Percentiles rank a stretch among this genome's conserved stretches.
Evolutionary conservation across 92 coral and sea anemone species (phyloP).

Genomic region (Porites lobata): DNA sequence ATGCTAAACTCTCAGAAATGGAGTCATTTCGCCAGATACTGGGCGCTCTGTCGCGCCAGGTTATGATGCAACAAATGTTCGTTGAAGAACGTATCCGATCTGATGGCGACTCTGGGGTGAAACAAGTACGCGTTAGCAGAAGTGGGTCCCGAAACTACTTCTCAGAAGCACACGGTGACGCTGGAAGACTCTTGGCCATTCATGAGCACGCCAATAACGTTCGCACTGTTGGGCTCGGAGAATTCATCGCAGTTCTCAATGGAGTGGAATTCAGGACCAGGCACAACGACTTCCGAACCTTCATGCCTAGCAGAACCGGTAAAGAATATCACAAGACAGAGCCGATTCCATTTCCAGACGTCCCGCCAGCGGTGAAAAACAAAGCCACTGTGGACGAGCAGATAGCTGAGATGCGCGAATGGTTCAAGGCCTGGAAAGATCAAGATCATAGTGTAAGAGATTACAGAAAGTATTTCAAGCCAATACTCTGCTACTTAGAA

Average conservation of each 20-base stretch:
- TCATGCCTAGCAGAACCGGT: constrained; percentile 74
- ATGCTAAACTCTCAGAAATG: constrained; percentile 11
- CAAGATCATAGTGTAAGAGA: constrained; percentile 83
- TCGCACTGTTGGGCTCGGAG: constrained; percentile 92
- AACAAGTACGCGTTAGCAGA: constrained; percentile 65
- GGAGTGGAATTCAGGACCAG: constrained; percentile 40
- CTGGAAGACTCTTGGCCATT: constrained; percentile 65
- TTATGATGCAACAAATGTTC: constrained; percentile 81
- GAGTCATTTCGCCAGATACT: constrained; percentile 46
- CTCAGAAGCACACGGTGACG: constrained; percentile 56
- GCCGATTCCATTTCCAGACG: constrained; percentile 80
- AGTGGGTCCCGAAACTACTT: constrained; percentile 80
- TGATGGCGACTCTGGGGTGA: constrained; percentile 88
- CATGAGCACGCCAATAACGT: constrained; percentile 87
- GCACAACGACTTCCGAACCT: constrained; percentile 92
- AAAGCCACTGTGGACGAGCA: constrained; percentile 67
- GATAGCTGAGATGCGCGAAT: constrained; percentile 85
- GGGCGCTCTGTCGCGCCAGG: constrained; percentile 79
- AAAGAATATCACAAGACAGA: constrained; percentile 69
- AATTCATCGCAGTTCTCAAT: constrained; percentile 83
- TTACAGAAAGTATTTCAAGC: constrained; percentile 89
- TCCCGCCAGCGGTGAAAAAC: constrained; percentile 78
- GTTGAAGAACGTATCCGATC: constrained; percentile 83
- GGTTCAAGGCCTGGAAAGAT: constrained; percentile 91
- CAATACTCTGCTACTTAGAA: constrained; percentile 88